Conservation (phyloP, 2,113 vertebrate species). For the Hippocampus abdominalis region DNA sequence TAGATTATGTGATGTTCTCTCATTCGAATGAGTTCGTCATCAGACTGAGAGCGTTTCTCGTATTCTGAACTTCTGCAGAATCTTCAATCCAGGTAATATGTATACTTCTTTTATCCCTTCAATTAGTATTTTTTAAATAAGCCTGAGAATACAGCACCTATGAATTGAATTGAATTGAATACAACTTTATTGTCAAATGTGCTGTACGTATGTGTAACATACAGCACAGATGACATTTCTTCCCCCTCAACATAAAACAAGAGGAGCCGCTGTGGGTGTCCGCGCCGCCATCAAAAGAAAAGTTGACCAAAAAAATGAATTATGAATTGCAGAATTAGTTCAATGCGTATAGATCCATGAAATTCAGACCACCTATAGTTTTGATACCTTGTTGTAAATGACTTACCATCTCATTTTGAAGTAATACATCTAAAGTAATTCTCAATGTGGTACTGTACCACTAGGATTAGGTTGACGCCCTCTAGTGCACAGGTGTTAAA, state of each 20-base stretch:
- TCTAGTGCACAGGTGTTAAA: neutral
- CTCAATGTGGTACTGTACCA: neutral
- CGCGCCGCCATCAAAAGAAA: too few species aligned
- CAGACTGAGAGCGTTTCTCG: neutral
- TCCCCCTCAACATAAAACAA: too few species aligned
- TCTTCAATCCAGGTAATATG: slow-evolving; percentile 36
- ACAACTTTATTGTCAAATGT: too few species aligned
- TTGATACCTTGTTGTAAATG: neutral
- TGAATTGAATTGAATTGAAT: too few species aligned
- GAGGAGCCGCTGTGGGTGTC: too few species aligned
- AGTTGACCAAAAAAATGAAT: too few species aligned
- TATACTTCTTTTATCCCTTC: neutral
- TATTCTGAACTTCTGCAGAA: neutral
- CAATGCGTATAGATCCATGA: neutral
- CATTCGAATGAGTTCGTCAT: slow-evolving; percentile 36
- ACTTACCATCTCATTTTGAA: neutral
- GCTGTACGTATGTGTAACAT: too few species aligned
- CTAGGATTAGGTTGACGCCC: neutral
- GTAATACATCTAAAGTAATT: neutral
- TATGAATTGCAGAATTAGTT: neutral
- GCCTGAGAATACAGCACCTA: neutral
- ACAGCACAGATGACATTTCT: too few species aligned
- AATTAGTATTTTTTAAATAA: neutral
- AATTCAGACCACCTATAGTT: neutral
- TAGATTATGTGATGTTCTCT: slow-evolving; percentile 53